Conservation (phyloP, 2,113 vertebrate species). For the Pterocles gutturalis region DNA sequence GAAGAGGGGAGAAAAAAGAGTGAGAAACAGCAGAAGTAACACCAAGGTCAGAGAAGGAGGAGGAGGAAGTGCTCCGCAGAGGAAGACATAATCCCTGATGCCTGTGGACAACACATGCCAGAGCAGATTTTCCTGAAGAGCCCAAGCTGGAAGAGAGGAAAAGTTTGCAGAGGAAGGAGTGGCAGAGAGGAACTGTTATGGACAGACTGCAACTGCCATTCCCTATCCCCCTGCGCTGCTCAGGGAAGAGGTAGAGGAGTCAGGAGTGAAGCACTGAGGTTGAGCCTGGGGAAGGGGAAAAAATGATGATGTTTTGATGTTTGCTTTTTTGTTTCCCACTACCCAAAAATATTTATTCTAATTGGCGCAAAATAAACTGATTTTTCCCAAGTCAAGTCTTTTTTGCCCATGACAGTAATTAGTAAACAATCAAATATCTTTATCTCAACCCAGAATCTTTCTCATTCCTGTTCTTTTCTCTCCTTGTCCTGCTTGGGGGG, state of each 20-base stretch:
- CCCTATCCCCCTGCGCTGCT: accelerated
- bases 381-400: background rate
- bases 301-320: background rate
- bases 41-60: background rate
- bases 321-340: background rate
- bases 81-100: background rate
- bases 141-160: background rate
- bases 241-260: background rate
- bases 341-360: background rate
- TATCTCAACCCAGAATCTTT: accelerated
- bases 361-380: background rate
- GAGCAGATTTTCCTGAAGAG: background rate
- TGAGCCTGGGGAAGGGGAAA: background rate
- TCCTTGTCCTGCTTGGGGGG: accelerated
- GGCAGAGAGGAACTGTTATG: accelerated
- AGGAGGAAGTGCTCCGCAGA: background rate
- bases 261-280: background rate
- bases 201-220: background rate
- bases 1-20: accelerated
- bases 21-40: background rate
- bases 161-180: background rate
- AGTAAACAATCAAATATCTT: background rate
- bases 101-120: accelerated
- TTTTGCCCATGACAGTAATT: background rate
- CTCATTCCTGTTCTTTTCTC: background rate